A percentile compares a stretch with the other conserved stretches of the same genome.
These are phyloP conservation scores for Caenorhabditis briggsae DNA, from an alignment of 1,140 invertebrate genomes.

Conservation along the genomic window DNA sequence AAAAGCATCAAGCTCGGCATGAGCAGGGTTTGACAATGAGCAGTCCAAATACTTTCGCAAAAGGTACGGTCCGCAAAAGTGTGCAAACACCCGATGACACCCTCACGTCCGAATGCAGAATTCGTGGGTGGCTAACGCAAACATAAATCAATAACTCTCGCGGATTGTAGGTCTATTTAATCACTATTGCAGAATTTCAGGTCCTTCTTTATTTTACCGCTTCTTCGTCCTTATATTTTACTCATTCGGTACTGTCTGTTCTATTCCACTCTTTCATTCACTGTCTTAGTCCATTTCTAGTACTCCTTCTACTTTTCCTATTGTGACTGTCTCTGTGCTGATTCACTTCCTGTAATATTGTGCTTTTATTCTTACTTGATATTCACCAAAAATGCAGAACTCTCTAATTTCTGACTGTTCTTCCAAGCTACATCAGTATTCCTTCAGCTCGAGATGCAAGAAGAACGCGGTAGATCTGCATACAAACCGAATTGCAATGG, in stretches of 20 bases:
- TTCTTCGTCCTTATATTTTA: not conserved
- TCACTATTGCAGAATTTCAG: not conserved
- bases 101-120: conserved; percentile 13
- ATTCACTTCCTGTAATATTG: not conserved
- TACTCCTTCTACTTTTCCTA: conserved; percentile 18
- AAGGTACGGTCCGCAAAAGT: not conserved
- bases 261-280: conserved; percentile 32
- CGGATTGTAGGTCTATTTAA: no score
- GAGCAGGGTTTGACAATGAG: not conserved
- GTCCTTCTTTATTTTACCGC: not conserved
- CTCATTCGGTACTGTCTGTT: conserved; percentile 24
- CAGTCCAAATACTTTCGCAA: not conserved
- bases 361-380: conserved; percentile 10
- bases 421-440: conserved; percentile 8
- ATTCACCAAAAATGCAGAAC: conserved; percentile 10
- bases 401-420: not conserved
- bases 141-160: no score
- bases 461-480: conserved; percentile 23
- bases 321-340: conserved; percentile 17
- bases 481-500: conserved; percentile 39
- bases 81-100: not conserved
- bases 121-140: no score
- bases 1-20: not conserved
- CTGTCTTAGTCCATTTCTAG: conserved; percentile 44
- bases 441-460: conserved; percentile 30